Base-by-base conservation (phyloP, 2,797 vertebrate genomes). In the Sebastes wilsoni region DNA sequence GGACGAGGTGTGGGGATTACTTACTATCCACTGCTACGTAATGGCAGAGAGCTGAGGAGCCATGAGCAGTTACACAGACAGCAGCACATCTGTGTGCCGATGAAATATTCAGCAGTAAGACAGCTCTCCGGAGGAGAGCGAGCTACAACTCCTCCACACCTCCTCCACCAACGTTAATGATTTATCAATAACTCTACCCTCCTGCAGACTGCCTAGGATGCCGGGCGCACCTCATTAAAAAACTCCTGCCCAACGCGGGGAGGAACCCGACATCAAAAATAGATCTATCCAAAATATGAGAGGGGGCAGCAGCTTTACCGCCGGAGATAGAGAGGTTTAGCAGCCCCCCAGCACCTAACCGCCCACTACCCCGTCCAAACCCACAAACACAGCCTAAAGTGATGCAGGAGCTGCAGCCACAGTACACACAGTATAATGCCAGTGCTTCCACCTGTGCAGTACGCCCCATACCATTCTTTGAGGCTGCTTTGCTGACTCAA, bases 21-120 rank as follows among this genome's bases (percentile, higher is more conserved):
- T 87, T 49, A 20, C 46, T 18, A 89, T 89, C 87, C 85, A 68
- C 70, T 71, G 85, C 89, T 91, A 89, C 85, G 85, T 93, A 94
- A 94, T 90, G 86, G 89, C 83, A 91, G 81, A 81, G 88, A 90
- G 92, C 92, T 87, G 90, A 94, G 91, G 88, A 94, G 93, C 94
- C 86, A 92, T 83, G 90, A 95, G 92, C 93, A 85, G 94, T 95
- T 94, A 93, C 93, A 93, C 90, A 95, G 95, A 96, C 94, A 96
- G 94, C 92, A 94, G 94, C 96, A 95, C 96, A 96, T 96, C 96
- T 96, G 96, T 94, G 95, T 82, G 94, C 83, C 88, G 22, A 96
- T 96, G 93, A 96, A 96, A 96, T 96, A 96, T 96, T 96, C 92
- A 96, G 92, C 89, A 95, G 93, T 38, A 83, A 92, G 93, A 94